A percentile compares a stretch with the other conserved stretches of the same genome.
Conservation (phyloP, 2,113 vertebrate species). For the Dunckerocampus dactyliophorus region DNA sequence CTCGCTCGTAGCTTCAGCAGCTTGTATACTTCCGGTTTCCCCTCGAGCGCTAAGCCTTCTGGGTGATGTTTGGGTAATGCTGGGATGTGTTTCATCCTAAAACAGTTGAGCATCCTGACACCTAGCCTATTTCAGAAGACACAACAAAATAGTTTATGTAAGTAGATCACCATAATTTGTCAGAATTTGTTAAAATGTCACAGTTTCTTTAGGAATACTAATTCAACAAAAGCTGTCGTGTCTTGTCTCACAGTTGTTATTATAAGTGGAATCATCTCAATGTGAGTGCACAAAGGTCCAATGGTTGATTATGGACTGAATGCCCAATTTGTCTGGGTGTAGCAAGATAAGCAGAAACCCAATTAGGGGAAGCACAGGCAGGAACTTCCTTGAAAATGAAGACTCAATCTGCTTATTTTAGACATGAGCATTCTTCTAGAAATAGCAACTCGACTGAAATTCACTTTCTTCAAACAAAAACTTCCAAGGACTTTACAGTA, state of each 20-base stretch:
- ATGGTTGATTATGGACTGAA: constrained; percentile 3
- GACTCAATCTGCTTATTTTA: background rate
- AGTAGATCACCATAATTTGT: background rate
- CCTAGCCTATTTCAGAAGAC: background rate
- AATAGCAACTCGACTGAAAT: constrained; percentile 1
- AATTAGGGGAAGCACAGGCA: background rate
- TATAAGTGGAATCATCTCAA: background rate
- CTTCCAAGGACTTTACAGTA: constrained; percentile 11
- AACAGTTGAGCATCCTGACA: too few species aligned
- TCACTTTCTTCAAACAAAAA: constrained; percentile 4
- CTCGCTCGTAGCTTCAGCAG: too few species aligned
- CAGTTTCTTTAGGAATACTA: too few species aligned
- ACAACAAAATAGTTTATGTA: background rate
- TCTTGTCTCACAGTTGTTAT: too few species aligned
- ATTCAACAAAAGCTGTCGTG: too few species aligned
- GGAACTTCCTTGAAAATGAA: background rate
- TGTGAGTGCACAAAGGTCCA: background rate
- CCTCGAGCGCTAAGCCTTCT: too few species aligned
- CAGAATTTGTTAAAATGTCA: background rate
- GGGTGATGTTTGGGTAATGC: too few species aligned
- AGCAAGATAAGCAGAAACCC: background rate
- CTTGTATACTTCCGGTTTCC: too few species aligned
- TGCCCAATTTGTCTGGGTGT: constrained; percentile 4
- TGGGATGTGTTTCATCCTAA: too few species aligned
- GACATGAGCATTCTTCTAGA: background rate